A percentile compares a stretch with the other conserved stretches of the same genome.
phyloP scores from a whole-genome alignment of 1,140 invertebrate genomes.

The Lerema accius region DNA sequence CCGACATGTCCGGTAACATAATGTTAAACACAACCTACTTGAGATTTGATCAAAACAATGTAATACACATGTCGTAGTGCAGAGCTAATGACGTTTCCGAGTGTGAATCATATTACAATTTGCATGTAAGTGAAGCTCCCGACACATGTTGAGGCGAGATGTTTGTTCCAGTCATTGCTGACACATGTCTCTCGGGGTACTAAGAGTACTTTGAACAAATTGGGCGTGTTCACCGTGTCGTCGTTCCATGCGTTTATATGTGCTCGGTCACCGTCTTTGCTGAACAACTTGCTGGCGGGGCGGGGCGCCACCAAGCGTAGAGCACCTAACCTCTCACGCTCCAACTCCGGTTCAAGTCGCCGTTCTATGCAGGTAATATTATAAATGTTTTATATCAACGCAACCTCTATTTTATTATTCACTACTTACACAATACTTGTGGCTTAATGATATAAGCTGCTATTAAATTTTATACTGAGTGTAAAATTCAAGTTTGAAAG shows the following conservation, averaged over 20 bases:
- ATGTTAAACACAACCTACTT: no score
- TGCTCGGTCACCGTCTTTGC: slow-evolving; percentile 94
- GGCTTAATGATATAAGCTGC: not conserved
- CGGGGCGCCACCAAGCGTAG: slow-evolving; percentile 94
- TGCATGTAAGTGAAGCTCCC: slow-evolving; percentile 3
- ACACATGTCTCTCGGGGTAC: slow-evolving; percentile 97
- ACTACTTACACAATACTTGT: not conserved
- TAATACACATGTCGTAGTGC: slow-evolving; percentile 7
- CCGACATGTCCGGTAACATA: no score
- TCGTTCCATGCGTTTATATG: slow-evolving; percentile 99
- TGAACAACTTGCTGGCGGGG: slow-evolving; percentile 96
- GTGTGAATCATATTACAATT: slow-evolving; percentile 26
- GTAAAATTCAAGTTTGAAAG: not conserved
- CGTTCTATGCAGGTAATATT: slow-evolving; percentile 88
- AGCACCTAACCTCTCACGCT: slow-evolving; percentile 93
- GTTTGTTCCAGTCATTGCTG: slow-evolving; percentile 91
- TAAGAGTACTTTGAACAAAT: slow-evolving; percentile 96
- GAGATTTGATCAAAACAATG: slow-evolving; percentile 2
- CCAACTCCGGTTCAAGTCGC: slow-evolving; percentile 93
- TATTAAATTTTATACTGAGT: slow-evolving; percentile 3
- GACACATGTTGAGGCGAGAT: slow-evolving; percentile 7
- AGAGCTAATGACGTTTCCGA: slow-evolving; percentile 24
- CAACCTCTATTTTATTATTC: no score
- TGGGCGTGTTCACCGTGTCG: slow-evolving; percentile 98
- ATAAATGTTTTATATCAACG: slow-evolving; percentile 38